Evolutionary conservation across 2,113 vertebrate genomes (phyloP), one percentile per base, ranked within the genome.

Genomic region (Urocynchramus pylzowi): DNA sequence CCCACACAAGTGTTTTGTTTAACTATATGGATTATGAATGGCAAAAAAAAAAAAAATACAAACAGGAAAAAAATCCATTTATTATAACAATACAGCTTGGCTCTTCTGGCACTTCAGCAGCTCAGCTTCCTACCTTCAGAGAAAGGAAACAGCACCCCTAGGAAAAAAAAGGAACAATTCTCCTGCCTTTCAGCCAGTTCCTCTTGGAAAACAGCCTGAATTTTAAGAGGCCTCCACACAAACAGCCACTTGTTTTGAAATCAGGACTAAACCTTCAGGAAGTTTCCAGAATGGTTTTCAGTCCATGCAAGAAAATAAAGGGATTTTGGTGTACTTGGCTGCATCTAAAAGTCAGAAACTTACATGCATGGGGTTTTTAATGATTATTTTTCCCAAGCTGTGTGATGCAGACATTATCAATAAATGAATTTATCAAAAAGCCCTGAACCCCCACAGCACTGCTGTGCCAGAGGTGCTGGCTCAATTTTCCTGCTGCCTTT

Each of bases 161-260:
- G 20, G n/a, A 57, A 37, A 73, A 64, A 41, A n/a, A 59, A 33
- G 10, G 41, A 95, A 91, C 37, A 65, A 63, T 67, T 70, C 33
- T 53, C 28, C 57, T 64, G 39, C 28, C 45, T 76, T 69, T 83
- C 70, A 79, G 74, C 2, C 39, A 60, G 27, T 2, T 67, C 87
- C 49, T 15, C 90, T 69, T 87, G 57, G 78, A 94, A 97, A 85
- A 31, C 22, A 85, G 60, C 42, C 85, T 71, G 49, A 56, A 47
- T 91, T 89, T 81, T 81, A 84, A 77, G 57, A 93, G 52, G 24
- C 6, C 4, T 71, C 65, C n/a, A 75, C 5, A 65, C 35, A 91
- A 56, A 54, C 18, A 89, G 52, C 49, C 30, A 11, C 50, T 73
- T 52, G 4, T 60, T 86, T 13, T 64, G 41, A 73, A 90, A 69